Evolutionary conservation across 2,113 vertebrate genomes (phyloP).

Genomic region (Naja naja): DNA sequence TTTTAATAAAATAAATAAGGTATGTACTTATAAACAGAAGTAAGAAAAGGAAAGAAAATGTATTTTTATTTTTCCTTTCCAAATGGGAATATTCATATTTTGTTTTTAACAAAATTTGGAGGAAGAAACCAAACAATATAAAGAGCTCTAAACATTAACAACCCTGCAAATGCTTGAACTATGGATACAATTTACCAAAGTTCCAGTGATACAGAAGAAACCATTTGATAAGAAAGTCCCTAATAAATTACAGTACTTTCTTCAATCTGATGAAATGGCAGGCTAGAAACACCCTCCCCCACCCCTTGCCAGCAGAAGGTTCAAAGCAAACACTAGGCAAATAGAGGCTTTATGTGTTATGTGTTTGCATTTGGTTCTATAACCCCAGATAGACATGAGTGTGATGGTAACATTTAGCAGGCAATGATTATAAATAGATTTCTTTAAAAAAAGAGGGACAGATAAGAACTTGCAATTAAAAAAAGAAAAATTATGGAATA

Average conservation of each 20-base stretch:
- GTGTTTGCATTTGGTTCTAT: neutral
- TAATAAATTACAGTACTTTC: neutral
- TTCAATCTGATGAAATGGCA: neutral
- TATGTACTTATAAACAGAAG: neutral
- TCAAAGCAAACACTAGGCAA: neutral
- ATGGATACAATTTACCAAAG: constrained; percentile 10
- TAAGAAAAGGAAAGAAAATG: neutral
- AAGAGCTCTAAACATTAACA: neutral
- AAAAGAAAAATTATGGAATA: neutral
- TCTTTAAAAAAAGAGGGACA: neutral
- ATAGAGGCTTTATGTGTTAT: neutral
- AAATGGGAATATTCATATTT: neutral
- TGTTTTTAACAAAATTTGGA: neutral
- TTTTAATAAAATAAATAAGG: neutral
- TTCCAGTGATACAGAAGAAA: constrained; percentile 20
- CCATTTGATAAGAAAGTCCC: neutral
- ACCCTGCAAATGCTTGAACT: neutral
- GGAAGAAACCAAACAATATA: neutral
- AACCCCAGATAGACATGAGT: neutral
- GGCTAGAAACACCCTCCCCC: neutral
- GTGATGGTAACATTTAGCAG: neutral
- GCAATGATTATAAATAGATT: neutral
- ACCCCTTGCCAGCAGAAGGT: neutral
- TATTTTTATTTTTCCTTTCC: neutral
- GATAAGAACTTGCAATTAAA: neutral